Base-by-base conservation (phyloP, 2,113 vertebrate species). In the Leptosomus discolor region DNA sequence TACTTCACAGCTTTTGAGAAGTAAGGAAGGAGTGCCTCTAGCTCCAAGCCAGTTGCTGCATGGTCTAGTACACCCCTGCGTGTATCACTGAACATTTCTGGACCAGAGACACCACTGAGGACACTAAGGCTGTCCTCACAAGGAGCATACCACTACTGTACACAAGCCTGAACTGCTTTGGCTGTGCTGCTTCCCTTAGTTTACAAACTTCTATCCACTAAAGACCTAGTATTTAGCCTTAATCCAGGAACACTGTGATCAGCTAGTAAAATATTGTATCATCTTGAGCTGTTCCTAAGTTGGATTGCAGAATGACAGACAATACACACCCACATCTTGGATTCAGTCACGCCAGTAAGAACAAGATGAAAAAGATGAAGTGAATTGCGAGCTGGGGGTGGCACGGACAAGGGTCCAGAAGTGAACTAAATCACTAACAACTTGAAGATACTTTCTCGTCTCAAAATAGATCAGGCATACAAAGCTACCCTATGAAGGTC, bases 101-200 rank as follows among this genome's bases (percentile, higher is more conserved):
- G 22, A 63, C 19, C 36, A 82, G 30, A 46, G 32, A 37, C 6
- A 2, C 27, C 76, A 56, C 43, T 48, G 36, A 71, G 36, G 41
- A 61, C 32, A 64, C 4, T 8, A 78, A 71, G 6, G 13, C 11
- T 60, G 19, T 77, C 43, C 48, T 88, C 48, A 45, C 27, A 75
- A 63, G 48, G 12, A 21, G 2, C 0, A 0, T 14, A 61, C 9
- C 1, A 2, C 20, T 67, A 24, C 26, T 15, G 27, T 5, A 68
- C 9, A 51, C 26, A 54, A 75, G 56, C 17, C 32, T 64, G 14
- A 63, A 68, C 23, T 29, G 18, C n/a, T 88, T 30, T 45, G 48
- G 30, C 69, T 65, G 26, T 24, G 21, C 51, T 39, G 27, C 34
- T 41, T 67, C 69, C 79, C 46, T 30, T 67, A 48, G 37, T 37